Evolutionary conservation across 2,113 vertebrate species (phyloP).

Genomic region (Promerops cafer): DNA sequence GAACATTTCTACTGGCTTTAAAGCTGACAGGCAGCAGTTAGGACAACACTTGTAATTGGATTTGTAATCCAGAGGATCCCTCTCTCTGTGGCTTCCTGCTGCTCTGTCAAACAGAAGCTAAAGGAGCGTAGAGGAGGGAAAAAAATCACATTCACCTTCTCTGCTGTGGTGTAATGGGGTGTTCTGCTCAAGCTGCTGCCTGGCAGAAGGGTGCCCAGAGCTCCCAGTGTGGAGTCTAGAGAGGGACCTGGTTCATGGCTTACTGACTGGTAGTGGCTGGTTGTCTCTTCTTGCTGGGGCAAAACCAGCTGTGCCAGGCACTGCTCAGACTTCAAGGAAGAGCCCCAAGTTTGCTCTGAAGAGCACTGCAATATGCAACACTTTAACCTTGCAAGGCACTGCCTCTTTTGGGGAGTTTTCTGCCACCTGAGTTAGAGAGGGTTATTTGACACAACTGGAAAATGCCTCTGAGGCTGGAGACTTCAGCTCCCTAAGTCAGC

Average conservation of each 20-base stretch:
- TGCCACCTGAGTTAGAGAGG: neutral
- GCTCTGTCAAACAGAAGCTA: neutral
- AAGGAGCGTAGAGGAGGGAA: neutral
- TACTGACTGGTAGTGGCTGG: neutral
- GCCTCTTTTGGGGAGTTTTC: neutral
- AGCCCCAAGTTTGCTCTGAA: neutral
- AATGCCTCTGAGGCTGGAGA: neutral
- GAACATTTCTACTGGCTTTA: neutral
- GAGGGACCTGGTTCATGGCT: neutral
- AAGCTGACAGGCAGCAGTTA: neutral
- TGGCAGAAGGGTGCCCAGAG: neutral
- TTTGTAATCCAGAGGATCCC: neutral
- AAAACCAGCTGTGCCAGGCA: neutral
- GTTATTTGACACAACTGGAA: neutral
- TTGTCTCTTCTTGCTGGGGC: neutral
- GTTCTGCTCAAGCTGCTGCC: neutral
- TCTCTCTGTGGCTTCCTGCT: neutral
- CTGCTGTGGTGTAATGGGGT: neutral
- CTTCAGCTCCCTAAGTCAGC: neutral
- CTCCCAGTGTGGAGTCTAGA: neutral
- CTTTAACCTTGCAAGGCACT: fast-evolving
- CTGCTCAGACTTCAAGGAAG: neutral
- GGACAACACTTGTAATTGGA: neutral
- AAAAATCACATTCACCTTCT: neutral
- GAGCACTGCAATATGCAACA: neutral